phyloP scores from a whole-genome alignment of 2,797 vertebrate genomes.

The Carduelis carduelis region DNA sequence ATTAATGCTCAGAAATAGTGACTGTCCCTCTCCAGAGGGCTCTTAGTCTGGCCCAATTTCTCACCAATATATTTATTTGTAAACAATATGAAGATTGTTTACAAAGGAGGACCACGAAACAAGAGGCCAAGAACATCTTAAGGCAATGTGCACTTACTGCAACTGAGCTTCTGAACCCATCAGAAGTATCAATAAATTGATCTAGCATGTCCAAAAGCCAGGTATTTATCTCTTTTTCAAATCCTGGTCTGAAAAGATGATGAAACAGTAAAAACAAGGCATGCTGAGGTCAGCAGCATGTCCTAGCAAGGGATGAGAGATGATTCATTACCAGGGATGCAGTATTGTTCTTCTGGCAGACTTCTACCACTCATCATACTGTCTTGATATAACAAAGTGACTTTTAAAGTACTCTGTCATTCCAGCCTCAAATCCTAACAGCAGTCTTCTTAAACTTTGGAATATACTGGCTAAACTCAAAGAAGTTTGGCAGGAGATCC shows the following conservation, averaged over 20 bases:
- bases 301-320: background rate
- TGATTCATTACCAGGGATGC: background rate
- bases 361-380: background rate
- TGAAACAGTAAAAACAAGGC: background rate
- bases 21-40: background rate
- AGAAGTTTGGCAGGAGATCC: background rate
- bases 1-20: fast-evolving
- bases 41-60: background rate
- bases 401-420: background rate
- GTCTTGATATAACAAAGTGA: background rate
- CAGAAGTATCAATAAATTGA: background rate
- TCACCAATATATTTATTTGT: background rate
- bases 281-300: background rate
- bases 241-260: background rate
- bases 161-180: background rate
- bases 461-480: background rate
- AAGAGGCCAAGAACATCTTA: background rate
- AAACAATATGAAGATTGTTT: background rate
- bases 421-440: background rate
- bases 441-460: background rate
- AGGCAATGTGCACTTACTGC: background rate
- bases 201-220: background rate
- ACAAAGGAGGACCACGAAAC: background rate
- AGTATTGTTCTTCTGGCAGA: background rate
- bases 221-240: background rate